A percentile compares a stretch with the other conserved stretches of the same genome.
These are phyloP conservation scores for Synaphobranchus kaupii DNA, from an alignment of 2,797 vertebrate genomes.

Conservation along the genomic window DNA sequence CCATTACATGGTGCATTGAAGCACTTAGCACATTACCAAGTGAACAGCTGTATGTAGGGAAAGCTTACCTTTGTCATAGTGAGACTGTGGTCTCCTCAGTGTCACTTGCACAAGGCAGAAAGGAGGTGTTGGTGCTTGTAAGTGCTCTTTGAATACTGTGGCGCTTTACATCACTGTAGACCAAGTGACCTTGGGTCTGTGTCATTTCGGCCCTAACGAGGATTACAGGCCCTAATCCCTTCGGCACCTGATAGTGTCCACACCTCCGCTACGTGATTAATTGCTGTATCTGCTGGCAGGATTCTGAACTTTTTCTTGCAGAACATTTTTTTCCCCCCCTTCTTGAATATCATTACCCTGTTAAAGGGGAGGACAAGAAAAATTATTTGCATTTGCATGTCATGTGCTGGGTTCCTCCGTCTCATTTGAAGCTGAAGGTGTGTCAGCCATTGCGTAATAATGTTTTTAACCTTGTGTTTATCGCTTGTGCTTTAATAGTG, in stretches of 20 bases:
- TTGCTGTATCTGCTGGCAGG: not conserved
- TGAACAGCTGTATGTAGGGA: not conserved
- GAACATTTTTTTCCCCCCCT: not conserved
- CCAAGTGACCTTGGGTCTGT: constrained; percentile 4
- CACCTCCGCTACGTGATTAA: constrained; percentile 13
- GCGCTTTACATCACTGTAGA: not conserved
- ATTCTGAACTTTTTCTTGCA: not conserved
- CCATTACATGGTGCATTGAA: not conserved
- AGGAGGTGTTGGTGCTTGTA: not conserved
- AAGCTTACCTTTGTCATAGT: not conserved
- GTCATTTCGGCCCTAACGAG: not conserved
- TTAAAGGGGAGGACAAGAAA: not conserved
- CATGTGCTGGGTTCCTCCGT: not conserved
- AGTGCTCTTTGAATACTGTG: not conserved
- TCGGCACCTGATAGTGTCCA: not conserved
- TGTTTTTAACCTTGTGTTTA: not conserved
- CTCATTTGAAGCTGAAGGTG: too few species aligned
- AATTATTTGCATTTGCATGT: not conserved
- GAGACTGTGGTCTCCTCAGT: not conserved
- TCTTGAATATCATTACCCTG: not conserved
- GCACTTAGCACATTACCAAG: not conserved
- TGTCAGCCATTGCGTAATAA: not conserved
- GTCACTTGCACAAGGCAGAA: not conserved
- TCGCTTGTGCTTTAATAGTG: not conserved
- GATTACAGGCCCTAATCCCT: constrained; percentile 4